Evolutionary conservation across 2,113 vertebrate species (phyloP).

Genomic region (Emydocephalus ijimae): DNA sequence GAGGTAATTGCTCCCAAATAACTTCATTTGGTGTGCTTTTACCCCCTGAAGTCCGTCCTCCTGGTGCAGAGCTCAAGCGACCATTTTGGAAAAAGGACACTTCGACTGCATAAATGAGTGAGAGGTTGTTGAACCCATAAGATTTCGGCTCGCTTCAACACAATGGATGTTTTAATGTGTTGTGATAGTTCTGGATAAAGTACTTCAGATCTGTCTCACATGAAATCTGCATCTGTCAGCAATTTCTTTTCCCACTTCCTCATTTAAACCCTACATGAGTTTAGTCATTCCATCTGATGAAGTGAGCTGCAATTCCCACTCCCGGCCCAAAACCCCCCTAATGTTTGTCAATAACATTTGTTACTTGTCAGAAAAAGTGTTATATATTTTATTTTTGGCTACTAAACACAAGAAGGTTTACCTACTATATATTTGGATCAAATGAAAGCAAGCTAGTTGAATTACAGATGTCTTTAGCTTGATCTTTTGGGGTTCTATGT

Average conservation of each 20-base stretch:
- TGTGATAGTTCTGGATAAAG: neutral
- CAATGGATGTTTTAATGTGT: neutral
- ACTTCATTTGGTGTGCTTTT: neutral
- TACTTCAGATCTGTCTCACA: neutral
- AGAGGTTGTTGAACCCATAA: neutral
- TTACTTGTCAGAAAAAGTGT: neutral
- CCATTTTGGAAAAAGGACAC: neutral
- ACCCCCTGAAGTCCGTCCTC: neutral
- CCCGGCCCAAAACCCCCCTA: rapidly evolving
- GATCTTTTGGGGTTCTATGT: neutral
- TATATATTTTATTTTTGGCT: neutral
- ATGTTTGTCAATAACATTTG: neutral
- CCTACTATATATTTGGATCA: neutral
- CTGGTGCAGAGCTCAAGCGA: neutral
- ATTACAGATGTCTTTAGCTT: neutral
- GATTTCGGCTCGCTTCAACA: neutral
- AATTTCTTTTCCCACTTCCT: neutral
- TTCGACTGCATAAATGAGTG: neutral
- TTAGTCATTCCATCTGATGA: neutral
- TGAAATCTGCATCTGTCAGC: neutral
- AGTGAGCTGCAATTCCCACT: neutral
- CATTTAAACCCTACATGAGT: neutral
- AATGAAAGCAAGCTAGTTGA: neutral
- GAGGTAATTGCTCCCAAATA: neutral
- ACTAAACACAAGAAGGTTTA: neutral